A percentile compares a stretch with the other conserved stretches of the same genome.
phyloP scores from a whole-genome alignment of 2,888 invertebrate species.

The Julus scanicus region DNA sequence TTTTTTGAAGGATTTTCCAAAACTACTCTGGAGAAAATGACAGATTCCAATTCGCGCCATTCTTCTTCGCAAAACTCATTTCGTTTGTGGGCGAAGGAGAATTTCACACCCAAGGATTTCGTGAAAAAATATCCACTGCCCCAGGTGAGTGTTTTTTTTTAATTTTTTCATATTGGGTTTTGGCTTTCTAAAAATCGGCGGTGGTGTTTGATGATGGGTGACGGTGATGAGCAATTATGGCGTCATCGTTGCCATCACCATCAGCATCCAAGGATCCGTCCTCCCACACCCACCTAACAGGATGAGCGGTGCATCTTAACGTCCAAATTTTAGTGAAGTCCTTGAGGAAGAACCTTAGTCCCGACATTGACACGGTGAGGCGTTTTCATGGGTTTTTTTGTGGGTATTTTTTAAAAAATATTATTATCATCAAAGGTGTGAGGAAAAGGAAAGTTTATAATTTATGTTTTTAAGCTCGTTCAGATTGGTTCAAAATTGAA shows the following conservation, averaged over 20 bases:
- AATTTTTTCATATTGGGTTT: not conserved
- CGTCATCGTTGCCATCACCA: conserved; percentile 25
- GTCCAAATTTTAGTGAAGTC: not conserved
- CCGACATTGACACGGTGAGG: not conserved
- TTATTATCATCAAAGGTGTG: too few species aligned
- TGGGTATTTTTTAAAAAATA: too few species aligned
- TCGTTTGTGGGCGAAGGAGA: conserved; percentile 55
- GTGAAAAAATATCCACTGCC: conserved; percentile 57
- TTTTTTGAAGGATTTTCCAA: conserved; percentile 5
- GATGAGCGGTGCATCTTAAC: not conserved
- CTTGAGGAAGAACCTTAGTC: conserved; percentile 32
- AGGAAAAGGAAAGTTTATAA: too few species aligned
- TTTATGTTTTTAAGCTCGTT: too few species aligned
- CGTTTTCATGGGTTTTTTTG: not conserved
- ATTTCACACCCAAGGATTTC: conserved; percentile 57
- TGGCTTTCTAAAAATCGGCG: not conserved
- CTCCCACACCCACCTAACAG: conserved; percentile 10
- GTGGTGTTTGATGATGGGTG: not conserved
- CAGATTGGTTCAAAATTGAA: too few species aligned
- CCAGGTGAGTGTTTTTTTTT: conserved; percentile 52
- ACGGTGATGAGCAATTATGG: conserved; percentile 38
- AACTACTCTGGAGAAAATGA: conserved; percentile 44
- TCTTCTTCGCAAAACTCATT: conserved; percentile 51
- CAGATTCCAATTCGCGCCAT: conserved; percentile 51
- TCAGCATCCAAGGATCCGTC: conserved; percentile 39